These are phyloP conservation scores for Bursaphelenchus mucronatus DNA, from an alignment of 1,140 invertebrate species.

Conservation along the genomic window DNA sequence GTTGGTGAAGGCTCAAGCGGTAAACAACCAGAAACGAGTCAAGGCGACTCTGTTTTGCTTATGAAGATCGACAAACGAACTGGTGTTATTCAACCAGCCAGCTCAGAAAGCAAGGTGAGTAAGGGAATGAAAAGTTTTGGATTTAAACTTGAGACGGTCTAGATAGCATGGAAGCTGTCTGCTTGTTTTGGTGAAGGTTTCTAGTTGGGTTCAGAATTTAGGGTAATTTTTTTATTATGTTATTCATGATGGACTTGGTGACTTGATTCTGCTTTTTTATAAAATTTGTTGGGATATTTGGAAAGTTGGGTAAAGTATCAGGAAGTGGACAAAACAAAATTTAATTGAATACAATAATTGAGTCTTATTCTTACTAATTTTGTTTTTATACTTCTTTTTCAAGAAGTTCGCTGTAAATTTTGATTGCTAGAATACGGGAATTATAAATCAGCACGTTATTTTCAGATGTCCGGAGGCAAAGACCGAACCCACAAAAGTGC, in stretches of 20 bases:
- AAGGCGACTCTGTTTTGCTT: conserved; percentile 31
- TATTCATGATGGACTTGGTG: background rate
- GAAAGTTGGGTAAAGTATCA: no score
- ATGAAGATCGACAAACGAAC: conserved; percentile 49
- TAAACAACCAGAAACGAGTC: background rate
- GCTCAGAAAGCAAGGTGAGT: conserved; percentile 13
- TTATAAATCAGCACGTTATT: background rate
- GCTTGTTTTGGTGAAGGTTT: background rate
- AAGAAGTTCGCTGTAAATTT: background rate
- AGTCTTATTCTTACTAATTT: conserved; percentile 7
- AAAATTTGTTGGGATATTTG: no score
- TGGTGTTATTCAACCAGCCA: conserved; percentile 44
- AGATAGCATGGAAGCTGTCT: background rate
- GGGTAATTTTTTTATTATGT: background rate
- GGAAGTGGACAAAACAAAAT: no score
- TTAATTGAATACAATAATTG: background rate
- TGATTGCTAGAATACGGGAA: background rate
- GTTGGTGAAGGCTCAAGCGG: conserved; percentile 20
- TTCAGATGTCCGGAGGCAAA: background rate
- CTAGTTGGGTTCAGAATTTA: background rate
- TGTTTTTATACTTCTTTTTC: conserved; percentile 1
- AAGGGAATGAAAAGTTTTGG: background rate
- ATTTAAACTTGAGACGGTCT: background rate
- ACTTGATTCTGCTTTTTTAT: no score
- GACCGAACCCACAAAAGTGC: conserved; percentile 16